Evolutionary conservation across 2,113 vertebrate species (phyloP).

Genomic region (Chionodraco myersi): DNA sequence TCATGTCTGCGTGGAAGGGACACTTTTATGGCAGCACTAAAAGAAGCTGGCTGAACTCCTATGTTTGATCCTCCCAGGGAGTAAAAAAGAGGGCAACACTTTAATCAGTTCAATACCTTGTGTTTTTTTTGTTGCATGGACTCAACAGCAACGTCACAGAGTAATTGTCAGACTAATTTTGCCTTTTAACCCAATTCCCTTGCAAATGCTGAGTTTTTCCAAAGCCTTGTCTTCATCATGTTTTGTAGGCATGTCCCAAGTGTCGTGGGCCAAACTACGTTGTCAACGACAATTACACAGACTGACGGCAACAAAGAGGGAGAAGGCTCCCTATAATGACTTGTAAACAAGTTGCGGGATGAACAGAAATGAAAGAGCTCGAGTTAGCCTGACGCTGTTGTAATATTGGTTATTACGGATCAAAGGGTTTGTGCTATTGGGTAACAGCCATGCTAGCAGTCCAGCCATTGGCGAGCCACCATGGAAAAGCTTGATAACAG

Average conservation of each 20-base stretch:
- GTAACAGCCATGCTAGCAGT: constrained; percentile 48
- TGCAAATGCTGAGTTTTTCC: constrained; percentile 57
- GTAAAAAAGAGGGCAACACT: constrained; percentile 54
- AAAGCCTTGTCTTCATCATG: constrained; percentile 50
- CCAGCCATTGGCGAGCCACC: constrained; percentile 55
- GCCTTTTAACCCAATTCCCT: constrained; percentile 62
- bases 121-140: constrained; percentile 44
- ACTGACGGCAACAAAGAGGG: constrained; percentile 61
- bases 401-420: constrained; percentile 58
- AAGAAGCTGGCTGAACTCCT: constrained; percentile 66
- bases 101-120: constrained; percentile 70
- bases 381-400: constrained; percentile 22
- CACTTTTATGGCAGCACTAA: constrained; percentile 74
- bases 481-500: constrained; percentile 60
- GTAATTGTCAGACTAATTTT: constrained; percentile 71
- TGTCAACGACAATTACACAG: constrained; percentile 67
- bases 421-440: constrained; percentile 64
- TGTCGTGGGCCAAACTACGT: constrained; percentile 56
- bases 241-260: constrained; percentile 52
- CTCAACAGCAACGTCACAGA: constrained; percentile 54
- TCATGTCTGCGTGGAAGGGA: constrained; percentile 66
- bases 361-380: constrained; percentile 26
- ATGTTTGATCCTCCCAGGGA: constrained; percentile 66
- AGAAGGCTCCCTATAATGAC: constrained; percentile 47
- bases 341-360: constrained; percentile 74